Conservation (phyloP, 2,888 invertebrate genomes). For the Phyto melanocephala region DNA sequence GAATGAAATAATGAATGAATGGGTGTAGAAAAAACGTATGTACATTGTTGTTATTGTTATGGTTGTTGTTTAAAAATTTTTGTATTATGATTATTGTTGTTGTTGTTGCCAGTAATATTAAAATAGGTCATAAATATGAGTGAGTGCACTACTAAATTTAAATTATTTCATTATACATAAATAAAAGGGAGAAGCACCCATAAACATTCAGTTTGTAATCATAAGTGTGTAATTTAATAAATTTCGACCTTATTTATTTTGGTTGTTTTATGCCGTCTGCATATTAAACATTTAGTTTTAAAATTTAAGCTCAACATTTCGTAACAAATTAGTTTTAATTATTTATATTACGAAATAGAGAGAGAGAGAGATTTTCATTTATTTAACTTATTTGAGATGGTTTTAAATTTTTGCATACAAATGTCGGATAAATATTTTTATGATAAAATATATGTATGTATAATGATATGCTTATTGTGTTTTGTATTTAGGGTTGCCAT, state of each 20-base stretch:
- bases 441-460: not conserved
- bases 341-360: not conserved
- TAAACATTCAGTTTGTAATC: not conserved
- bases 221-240: conserved; percentile 18
- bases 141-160: not conserved
- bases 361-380: not conserved
- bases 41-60: conserved; percentile 9
- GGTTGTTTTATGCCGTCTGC: not conserved
- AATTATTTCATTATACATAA: conserved; percentile 7
- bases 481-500: too few relatives aligned
- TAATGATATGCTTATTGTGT: too few relatives aligned
- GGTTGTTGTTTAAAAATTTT: not conserved
- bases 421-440: too few relatives aligned
- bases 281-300: not conserved
- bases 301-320: not conserved
- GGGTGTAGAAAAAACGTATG: not conserved
- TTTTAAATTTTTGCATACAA: too few relatives aligned
- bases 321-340: conserved; percentile 7
- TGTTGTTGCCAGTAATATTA: not conserved
- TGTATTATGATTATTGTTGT: not conserved
- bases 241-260: not conserved
- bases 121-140: conserved; percentile 44
- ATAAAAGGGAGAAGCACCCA: too few relatives aligned
- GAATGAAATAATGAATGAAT: not conserved
- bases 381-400: not conserved